Evolutionary conservation across 2,888 invertebrate genomes (phyloP).

Genomic region (Drosophila atripex): DNA sequence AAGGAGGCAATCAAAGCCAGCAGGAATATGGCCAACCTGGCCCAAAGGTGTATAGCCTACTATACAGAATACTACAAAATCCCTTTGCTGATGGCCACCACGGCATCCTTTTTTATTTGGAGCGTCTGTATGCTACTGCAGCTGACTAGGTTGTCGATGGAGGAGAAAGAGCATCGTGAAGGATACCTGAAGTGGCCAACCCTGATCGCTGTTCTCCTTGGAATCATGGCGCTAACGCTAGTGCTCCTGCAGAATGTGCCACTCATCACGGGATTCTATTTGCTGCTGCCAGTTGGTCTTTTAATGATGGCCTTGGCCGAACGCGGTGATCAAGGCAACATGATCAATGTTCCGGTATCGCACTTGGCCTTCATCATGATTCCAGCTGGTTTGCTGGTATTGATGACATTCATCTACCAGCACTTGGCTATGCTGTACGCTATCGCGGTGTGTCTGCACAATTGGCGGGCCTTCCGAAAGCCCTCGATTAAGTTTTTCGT

Average conservation of each 20-base stretch:
- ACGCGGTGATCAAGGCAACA: constrained; percentile 11
- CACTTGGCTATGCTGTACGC: constrained; percentile 66
- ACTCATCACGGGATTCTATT: constrained; percentile 87
- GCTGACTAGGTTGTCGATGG: constrained; percentile 44
- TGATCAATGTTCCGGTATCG: constrained; percentile 13
- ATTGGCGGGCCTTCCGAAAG: constrained; percentile 43
- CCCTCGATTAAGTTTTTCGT: constrained; percentile 71
- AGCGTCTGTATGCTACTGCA: constrained; percentile 85
- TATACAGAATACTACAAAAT: constrained; percentile 93
- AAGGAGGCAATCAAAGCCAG: constrained; percentile 83
- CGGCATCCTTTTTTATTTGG: constrained; percentile 89
- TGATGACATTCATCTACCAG: constrained; percentile 57
- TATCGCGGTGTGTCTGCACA: constrained; percentile 54
- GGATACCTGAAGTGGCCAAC: constrained; percentile 12
- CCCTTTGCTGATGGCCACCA: constrained; percentile 87
- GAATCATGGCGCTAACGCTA: constrained; percentile 19
- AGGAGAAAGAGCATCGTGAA: constrained; percentile 85
- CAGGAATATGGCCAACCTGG: constrained; percentile 86
- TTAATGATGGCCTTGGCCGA: constrained; percentile 66
- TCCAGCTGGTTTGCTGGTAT: constrained; percentile 84
- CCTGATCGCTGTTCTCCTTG: constrained; percentile 15
- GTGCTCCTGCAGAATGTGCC: constrained; percentile 87
- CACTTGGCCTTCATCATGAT: constrained; percentile 79
- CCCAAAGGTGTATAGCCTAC: constrained; percentile 89
- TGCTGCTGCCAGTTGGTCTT: constrained; percentile 86